A percentile compares a stretch with the other conserved stretches of the same genome.
These are phyloP conservation scores for Mesocentrotus franciscanus DNA, from an alignment of 53 echinoderm and acorn worm genomes.

Conservation along the genomic window DNA sequence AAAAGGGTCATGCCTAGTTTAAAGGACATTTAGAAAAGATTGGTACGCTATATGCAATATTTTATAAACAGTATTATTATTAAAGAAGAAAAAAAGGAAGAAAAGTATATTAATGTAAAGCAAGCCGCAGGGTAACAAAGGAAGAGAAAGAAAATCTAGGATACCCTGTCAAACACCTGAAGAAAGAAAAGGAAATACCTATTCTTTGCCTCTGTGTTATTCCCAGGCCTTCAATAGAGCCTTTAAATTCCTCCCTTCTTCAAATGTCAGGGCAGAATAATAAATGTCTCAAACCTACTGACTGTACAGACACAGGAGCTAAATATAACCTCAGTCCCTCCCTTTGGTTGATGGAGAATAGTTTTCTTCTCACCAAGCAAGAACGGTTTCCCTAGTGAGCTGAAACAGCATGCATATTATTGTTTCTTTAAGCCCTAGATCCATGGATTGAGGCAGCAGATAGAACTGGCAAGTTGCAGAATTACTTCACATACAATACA, in stretches of 20 bases:
- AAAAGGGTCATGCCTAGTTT: not conserved
- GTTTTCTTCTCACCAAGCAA: not conserved
- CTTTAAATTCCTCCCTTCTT: conserved; percentile 28
- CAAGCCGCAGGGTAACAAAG: not conserved
- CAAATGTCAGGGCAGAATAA: conserved; percentile 35
- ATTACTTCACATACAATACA: not conserved
- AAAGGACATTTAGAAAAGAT: not conserved
- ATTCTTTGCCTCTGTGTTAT: conserved; percentile 36
- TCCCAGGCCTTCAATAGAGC: conserved; percentile 28
- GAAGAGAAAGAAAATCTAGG: conserved; percentile 1
- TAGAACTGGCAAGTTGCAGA: not conserved
- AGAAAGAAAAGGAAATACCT: conserved; percentile 18
- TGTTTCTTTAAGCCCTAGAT: conserved; percentile 15
- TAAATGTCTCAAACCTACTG: not conserved
- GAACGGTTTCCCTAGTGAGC: not conserved
- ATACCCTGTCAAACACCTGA: not conserved
- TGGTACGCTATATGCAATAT: not conserved
- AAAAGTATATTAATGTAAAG: not conserved
- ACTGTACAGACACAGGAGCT: not conserved
- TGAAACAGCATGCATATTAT: not conserved
- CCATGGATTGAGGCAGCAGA: not conserved
- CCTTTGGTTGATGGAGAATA: not conserved
- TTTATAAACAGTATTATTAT: not conserved
- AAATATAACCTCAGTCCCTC: not conserved
- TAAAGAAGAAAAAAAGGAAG: not conserved